phyloP scores from a whole-genome alignment of 2,113 vertebrate genomes.

The Oxyura jamaicensis region DNA sequence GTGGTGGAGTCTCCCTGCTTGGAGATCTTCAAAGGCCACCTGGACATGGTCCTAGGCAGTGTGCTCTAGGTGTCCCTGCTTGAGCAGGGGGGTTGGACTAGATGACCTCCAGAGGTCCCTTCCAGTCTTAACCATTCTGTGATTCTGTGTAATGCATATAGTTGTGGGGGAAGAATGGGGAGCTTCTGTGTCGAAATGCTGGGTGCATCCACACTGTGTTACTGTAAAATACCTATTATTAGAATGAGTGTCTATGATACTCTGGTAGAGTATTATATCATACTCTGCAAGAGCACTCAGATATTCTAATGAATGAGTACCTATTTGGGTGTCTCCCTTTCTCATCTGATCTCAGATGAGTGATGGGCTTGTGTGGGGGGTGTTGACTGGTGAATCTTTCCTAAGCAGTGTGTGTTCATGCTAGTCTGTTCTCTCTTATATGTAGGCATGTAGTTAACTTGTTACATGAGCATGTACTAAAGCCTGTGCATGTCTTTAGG shows the following conservation, averaged over 20 bases:
- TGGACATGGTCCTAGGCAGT: background rate
- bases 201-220: constrained; percentile 8
- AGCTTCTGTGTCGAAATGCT: constrained; percentile 9
- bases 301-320: background rate
- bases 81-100: background rate
- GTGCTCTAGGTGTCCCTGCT: background rate
- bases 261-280: too few species aligned
- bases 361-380: constrained; percentile 46
- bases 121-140: background rate
- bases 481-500: background rate
- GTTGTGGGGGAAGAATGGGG: background rate
- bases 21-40: background rate
- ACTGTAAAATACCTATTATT: constrained; percentile 58
- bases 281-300: too few species aligned
- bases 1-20: background rate
- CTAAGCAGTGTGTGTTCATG: background rate
- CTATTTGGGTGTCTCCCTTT: constrained; percentile 57
- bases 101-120: background rate
- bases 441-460: background rate
- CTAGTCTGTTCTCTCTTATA: background rate
- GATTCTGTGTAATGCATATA: background rate
- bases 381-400: constrained; percentile 19
- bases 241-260: background rate
- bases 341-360: constrained; percentile 42
- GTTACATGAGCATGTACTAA: background rate